These are phyloP conservation scores for Uloborus diversus DNA, from an alignment of 1,140 invertebrate species.

Conservation along the genomic window DNA sequence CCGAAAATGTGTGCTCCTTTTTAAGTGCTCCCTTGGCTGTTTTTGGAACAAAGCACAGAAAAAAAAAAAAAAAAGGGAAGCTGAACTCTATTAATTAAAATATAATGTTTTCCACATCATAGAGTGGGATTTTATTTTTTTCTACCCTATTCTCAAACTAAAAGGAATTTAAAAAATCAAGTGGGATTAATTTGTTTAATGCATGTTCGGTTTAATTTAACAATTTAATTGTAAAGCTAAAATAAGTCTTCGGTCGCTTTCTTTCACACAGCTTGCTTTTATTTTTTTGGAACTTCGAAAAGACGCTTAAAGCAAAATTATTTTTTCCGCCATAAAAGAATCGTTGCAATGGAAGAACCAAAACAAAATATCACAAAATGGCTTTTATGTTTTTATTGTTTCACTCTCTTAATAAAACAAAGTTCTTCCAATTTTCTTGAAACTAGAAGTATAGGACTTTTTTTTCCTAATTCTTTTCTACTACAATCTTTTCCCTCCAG, in stretches of 20 bases:
- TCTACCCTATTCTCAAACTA: neutral
- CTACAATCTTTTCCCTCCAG: no score
- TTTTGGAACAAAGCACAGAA: neutral
- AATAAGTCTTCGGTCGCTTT: neutral
- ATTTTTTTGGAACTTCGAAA: no score
- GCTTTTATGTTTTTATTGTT: no score
- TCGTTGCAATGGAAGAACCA: no score
- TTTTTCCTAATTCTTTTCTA: no score
- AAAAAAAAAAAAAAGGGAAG: neutral
- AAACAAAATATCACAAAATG: no score
- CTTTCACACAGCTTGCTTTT: no score
- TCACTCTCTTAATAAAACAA: no score
- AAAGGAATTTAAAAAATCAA: neutral
- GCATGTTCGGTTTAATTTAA: neutral
- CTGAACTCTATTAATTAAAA: constrained; percentile 4
- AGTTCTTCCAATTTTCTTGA: constrained; percentile 3
- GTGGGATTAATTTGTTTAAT: neutral
- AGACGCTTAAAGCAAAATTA: neutral
- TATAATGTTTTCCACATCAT: neutral
- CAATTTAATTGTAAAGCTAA: neutral
- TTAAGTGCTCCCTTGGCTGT: no score
- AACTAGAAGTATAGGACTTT: no score
- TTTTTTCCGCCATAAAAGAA: neutral
- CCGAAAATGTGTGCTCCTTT: no score
- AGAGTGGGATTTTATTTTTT: neutral